Conservation (phyloP, 2,888 invertebrate genomes). For the Pteria penguin region DNA sequence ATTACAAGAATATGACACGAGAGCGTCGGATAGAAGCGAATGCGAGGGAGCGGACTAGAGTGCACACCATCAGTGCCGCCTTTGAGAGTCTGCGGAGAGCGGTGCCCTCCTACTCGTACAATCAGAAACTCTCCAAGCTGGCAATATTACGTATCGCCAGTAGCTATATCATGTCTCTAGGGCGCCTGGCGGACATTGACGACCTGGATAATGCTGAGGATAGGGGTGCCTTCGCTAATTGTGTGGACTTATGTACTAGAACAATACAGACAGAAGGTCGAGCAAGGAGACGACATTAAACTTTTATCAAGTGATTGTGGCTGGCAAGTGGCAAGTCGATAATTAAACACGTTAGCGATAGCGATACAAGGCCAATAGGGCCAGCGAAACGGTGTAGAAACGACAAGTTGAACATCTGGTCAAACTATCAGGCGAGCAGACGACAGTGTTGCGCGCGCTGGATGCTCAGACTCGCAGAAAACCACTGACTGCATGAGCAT, state of each 20-base stretch:
- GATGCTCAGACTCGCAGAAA: slow-evolving; percentile 13
- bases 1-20: slow-evolving; percentile 97
- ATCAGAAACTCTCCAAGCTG: slow-evolving; percentile 95
- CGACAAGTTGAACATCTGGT: slow-evolving; percentile 30
- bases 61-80: slow-evolving; percentile 97
- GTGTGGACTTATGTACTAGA: slow-evolving; percentile 92
- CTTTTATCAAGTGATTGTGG: background rate
- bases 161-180: slow-evolving; percentile 93
- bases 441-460: slow-evolving; percentile 13
- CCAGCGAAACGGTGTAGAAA: background rate
- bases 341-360: background rate
- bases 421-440: slow-evolving; percentile 12
- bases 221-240: slow-evolving; percentile 85
- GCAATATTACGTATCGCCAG: slow-evolving; percentile 95
- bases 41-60: slow-evolving; percentile 93
- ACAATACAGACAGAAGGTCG: slow-evolving; percentile 96
- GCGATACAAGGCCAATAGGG: slow-evolving; percentile 3
- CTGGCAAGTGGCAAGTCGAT: background rate
- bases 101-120: slow-evolving; percentile 94
- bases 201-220: slow-evolving; percentile 81
- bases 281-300: slow-evolving; percentile 84
- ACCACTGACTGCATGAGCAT: slow-evolving; percentile 33
- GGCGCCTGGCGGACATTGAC: slow-evolving; percentile 87
- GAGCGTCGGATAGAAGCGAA: slow-evolving; percentile 96
- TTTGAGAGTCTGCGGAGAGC: slow-evolving; percentile 92